phyloP scores from a whole-genome alignment of 2,888 invertebrate genomes.

The Xylota sylvarum region DNA sequence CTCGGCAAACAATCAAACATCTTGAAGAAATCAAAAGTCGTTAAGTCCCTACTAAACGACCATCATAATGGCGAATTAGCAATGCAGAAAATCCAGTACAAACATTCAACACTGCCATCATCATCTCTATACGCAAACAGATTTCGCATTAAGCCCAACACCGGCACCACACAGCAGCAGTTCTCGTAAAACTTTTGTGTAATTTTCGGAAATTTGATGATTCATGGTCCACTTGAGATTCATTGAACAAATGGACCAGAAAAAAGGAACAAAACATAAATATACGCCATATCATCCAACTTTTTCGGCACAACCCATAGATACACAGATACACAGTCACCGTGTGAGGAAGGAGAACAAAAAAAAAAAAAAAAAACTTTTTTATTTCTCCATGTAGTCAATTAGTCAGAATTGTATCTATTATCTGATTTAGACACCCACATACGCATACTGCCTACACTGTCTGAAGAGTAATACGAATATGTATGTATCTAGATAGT shows the following conservation, averaged over 20 bases:
- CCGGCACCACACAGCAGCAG: not conserved
- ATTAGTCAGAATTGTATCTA: slow-evolving; percentile 68
- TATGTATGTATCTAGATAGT: not conserved
- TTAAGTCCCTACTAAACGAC: slow-evolving; percentile 38
- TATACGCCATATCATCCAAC: slow-evolving; percentile 7
- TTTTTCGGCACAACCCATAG: not conserved
- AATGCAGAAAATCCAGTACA: slow-evolving; percentile 42
- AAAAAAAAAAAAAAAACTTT: slow-evolving; percentile 42
- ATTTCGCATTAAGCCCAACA: slow-evolving; percentile 15
- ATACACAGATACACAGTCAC: not conserved
- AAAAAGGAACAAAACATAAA: slow-evolving; percentile 7
- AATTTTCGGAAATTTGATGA: slow-evolving; percentile 69
- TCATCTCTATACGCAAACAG: slow-evolving; percentile 17
- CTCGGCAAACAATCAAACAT: slow-evolving; percentile 33
- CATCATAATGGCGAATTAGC: slow-evolving; percentile 49
- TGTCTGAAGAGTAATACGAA: not conserved
- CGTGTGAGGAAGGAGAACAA: not conserved
- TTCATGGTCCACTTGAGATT: slow-evolving; percentile 76
- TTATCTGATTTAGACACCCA: slow-evolving; percentile 47
- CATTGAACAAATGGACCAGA: slow-evolving; percentile 57
- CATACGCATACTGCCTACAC: no score
- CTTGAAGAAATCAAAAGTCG: slow-evolving; percentile 41
- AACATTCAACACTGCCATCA: slow-evolving; percentile 20
- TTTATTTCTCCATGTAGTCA: slow-evolving; percentile 56
- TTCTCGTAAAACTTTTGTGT: slow-evolving; percentile 30